These are phyloP conservation scores for Ditylenchus weischeri DNA, from an alignment of 2,888 invertebrate genomes.

Conservation along the genomic window DNA sequence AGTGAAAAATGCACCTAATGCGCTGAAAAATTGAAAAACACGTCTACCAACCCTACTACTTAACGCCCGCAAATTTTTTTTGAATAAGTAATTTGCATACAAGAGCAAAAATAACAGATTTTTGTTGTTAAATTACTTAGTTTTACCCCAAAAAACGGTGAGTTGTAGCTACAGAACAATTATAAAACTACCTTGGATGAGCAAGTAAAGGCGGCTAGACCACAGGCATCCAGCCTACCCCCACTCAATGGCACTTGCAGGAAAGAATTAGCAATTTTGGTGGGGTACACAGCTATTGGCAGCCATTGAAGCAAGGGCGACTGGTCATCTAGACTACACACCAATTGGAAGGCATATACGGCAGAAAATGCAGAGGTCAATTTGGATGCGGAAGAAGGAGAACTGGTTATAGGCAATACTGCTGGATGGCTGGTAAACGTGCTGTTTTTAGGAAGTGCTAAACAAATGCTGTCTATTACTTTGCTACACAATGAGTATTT, in stretches of 20 bases:
- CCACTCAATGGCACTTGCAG: conserved; percentile 30
- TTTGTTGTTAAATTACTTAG: neutral
- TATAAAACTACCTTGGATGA: conserved; percentile 28
- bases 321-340: neutral
- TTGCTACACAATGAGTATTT: too few relatives aligned
- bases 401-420: neutral
- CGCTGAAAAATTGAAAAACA: too few relatives aligned
- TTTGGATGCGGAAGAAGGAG: too few relatives aligned
- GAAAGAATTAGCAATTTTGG: conserved; percentile 30
- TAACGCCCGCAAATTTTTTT: too few relatives aligned
- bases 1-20: neutral
- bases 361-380: too few relatives aligned
- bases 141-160: neutral
- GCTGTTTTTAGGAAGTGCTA: conserved; percentile 30
- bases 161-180: neutral
- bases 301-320: conserved; percentile 29
- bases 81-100: conserved; percentile 1
- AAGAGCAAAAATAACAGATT: neutral
- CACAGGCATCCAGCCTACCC: conserved; percentile 34
- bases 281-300: conserved; percentile 38
- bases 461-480: conserved; percentile 5
- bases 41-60: too few relatives aligned
- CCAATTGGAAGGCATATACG: too few relatives aligned
- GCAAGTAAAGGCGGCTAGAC: conserved; percentile 16
- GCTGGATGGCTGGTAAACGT: conserved; percentile 22